These are phyloP conservation scores for Clarias batrachus DNA, from an alignment of 2,113 vertebrate genomes.

Conservation along the genomic window DNA sequence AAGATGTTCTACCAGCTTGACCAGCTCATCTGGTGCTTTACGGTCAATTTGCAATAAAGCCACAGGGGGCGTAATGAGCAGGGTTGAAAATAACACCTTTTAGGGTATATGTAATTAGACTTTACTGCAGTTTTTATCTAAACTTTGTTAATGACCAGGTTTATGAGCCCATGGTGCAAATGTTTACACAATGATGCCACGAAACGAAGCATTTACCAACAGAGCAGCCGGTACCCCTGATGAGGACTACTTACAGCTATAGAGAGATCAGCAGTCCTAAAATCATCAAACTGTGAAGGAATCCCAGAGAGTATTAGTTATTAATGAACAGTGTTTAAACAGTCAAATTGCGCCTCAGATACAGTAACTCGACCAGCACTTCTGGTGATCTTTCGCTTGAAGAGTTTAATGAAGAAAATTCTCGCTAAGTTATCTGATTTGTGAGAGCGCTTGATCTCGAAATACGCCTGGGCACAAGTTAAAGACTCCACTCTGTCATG, in stretches of 20 bases:
- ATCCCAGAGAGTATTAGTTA: background rate
- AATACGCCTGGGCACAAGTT: conserved; percentile 60
- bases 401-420: background rate
- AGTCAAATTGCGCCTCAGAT: background rate
- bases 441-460: conserved; percentile 47
- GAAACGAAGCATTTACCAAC: background rate
- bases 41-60: background rate
- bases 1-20: background rate
- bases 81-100: background rate
- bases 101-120: background rate
- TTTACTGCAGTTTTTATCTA: background rate
- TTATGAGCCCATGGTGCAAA: background rate
- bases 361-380: background rate
- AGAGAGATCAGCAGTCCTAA: background rate
- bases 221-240: no score
- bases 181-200: background rate
- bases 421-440: background rate
- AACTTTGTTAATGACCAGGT: background rate
- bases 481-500: conserved; percentile 46
- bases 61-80: background rate
- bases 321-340: background rate
- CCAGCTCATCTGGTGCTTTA: background rate
- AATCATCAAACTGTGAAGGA: background rate
- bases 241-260: conserved; percentile 3
- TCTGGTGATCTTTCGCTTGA: background rate